Evolutionary conservation across 2,888 invertebrate genomes (phyloP).

Genomic region (Eledone cirrhosa): DNA sequence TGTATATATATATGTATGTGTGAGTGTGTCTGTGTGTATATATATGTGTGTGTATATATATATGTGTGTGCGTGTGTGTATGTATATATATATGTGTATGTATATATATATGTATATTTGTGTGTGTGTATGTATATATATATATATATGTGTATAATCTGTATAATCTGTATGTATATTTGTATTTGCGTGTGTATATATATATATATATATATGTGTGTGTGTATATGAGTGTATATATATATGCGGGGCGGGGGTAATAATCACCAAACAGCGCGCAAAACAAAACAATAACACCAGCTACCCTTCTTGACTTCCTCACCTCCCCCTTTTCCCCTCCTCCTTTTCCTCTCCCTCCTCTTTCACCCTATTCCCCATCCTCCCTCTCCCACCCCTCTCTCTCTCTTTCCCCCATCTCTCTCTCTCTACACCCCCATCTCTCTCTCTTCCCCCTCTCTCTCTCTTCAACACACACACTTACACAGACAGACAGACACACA

Average conservation of each 20-base stretch:
- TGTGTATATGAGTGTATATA: background rate
- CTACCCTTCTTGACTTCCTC: background rate
- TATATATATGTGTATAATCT: too few species aligned
- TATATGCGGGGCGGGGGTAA: background rate
- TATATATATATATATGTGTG: background rate
- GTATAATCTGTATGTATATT: too few species aligned
- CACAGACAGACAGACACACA: background rate
- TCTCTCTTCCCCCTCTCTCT: background rate
- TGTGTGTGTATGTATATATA: background rate
- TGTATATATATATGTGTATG: too few species aligned
- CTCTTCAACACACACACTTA: too few species aligned
- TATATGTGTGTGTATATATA: too few species aligned
- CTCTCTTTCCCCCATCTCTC: background rate
- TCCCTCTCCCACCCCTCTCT: constrained; percentile 7
- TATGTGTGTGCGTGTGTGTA: too few species aligned
- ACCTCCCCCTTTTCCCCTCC: background rate
- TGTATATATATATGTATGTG: too few species aligned
- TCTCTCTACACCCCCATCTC: background rate
- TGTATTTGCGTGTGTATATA: too few species aligned
- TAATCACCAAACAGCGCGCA: background rate
- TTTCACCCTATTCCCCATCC: background rate
- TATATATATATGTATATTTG: background rate
- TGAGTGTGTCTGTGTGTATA: too few species aligned
- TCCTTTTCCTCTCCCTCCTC: background rate
- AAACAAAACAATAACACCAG: background rate